Conservation (phyloP, 2,113 vertebrate genomes). For the Mesitornis unicolor region DNA sequence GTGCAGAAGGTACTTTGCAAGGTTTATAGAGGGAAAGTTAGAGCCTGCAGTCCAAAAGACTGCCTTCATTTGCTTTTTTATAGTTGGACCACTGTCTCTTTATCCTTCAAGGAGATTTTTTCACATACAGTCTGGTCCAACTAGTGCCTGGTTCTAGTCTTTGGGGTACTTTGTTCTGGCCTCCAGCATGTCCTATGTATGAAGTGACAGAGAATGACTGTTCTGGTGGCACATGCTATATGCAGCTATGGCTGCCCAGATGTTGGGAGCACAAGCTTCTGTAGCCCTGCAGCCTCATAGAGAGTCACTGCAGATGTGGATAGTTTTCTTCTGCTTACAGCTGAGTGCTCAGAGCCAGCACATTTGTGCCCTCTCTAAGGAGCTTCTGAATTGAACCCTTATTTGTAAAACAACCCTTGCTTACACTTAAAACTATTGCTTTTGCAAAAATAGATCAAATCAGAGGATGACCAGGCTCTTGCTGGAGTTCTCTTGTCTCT, state of each 20-base stretch:
- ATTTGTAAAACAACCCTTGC: fast-evolving
- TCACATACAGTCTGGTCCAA: not conserved
- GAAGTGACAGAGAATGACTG: not conserved
- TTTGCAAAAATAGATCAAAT: slow-evolving; percentile 80
- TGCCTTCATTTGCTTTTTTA: not conserved
- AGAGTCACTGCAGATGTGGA: not conserved
- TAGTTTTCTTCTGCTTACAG: not conserved
- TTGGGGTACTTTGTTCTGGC: not conserved
- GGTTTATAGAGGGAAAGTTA: not conserved
- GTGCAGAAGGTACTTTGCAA: not conserved
- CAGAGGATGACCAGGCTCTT: slow-evolving; percentile 88
- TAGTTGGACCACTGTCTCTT: not conserved
- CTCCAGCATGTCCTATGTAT: fast-evolving
- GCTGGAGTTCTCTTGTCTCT: slow-evolving; percentile 94
- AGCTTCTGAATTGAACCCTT: not conserved
- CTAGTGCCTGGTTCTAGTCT: not conserved
- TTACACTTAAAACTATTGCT: not conserved
- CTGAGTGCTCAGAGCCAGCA: not conserved
- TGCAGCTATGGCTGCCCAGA: not conserved
- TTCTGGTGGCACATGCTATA: not conserved
- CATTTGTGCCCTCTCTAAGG: not conserved
- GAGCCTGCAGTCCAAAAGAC: not conserved
- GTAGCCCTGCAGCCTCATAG: not conserved
- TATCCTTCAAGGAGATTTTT: not conserved
- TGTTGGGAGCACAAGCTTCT: not conserved